Base-by-base conservation (phyloP, 2,113 vertebrate species). In the Dipodomys stephensi region DNA sequence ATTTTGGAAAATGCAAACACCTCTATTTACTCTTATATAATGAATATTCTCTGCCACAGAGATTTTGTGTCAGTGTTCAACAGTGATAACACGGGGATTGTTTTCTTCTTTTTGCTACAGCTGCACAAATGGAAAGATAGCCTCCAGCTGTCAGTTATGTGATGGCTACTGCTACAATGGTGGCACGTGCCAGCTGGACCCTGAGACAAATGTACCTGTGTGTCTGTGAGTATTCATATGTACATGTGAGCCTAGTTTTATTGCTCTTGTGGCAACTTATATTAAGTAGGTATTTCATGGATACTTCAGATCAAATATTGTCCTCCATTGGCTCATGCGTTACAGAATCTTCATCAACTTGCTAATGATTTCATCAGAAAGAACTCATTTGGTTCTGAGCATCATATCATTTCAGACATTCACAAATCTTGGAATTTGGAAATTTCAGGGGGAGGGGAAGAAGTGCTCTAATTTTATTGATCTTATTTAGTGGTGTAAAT, bases 91-190 rank as follows among this genome's bases (percentile, higher is more conserved):
- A 82, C 3, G 73, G 65, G 30, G 23, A 4, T 53, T 53, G 91
- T 81, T 88, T 96, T 93, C 87, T 74, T 73, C 90, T 46, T 80
- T 89, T 96, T 23, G 0, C 83, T 97, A 79, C 98, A 99, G 99
- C 97, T 99, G 99, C 97, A 99, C 98, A 95, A 99, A 99, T 96
- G 99, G 99, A 96, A 99, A 99, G 98, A 99, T 99, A 92, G 99
- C 99, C 86, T 98, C 99, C 32, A 99, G 99, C 97, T 99, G 99
- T 97, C 99, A 99, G 97, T 98, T 99, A 94, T 99, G 99, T 98
- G 99, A 99, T 83, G 99, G 99, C 90, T 99, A 99, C 98, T 99
- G 99, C 97, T 99, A 99, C 98, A 99, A 99, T 80, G 99, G 99
- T 95, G 99, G 99, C 95, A 99, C 98, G 16, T 99, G 99, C 97